Conservation (phyloP, 2,113 vertebrate genomes). For the Proterorhinus semilunaris region DNA sequence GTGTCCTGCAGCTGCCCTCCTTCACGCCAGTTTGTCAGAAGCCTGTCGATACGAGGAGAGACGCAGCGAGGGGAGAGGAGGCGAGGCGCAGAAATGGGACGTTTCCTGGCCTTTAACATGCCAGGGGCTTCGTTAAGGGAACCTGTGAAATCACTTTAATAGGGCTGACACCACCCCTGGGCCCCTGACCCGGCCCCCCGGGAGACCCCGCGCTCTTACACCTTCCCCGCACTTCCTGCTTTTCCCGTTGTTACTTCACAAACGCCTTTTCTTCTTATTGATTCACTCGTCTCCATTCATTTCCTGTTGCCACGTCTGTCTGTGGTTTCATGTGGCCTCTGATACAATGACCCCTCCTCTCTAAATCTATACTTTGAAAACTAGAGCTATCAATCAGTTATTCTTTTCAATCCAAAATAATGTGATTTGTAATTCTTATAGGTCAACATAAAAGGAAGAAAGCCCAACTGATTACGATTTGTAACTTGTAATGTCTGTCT, state of each 20-base stretch:
- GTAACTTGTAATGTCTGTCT: no score
- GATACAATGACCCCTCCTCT: background rate
- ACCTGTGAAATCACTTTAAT: constrained; percentile 82
- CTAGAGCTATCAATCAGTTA: background rate
- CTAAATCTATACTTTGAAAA: background rate
- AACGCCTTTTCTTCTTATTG: constrained; percentile 31
- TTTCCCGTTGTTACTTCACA: constrained; percentile 28
- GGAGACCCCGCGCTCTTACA: constrained; percentile 53
- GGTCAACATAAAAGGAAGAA: no score
- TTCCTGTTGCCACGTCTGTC: constrained; percentile 1
- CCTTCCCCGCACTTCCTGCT: constrained; percentile 29
- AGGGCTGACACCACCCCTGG: constrained; percentile 77
- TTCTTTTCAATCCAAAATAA: background rate
- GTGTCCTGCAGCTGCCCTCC: constrained; percentile 74
- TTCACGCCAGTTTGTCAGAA: constrained; percentile 75
- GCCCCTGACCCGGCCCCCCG: constrained; percentile 66
- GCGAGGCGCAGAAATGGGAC: constrained; percentile 70
- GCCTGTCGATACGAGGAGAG: constrained; percentile 64
- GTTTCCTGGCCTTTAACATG: constrained; percentile 81
- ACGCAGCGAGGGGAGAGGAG: constrained; percentile 42
- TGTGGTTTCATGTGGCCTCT: background rate
- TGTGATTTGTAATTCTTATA: background rate
- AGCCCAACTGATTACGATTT: no score
- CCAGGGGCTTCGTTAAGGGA: constrained; percentile 78
- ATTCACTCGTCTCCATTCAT: constrained; percentile 25